Evolutionary conservation across 2,113 vertebrate species (phyloP).

Genomic region (Grammomys dolichurus): DNA sequence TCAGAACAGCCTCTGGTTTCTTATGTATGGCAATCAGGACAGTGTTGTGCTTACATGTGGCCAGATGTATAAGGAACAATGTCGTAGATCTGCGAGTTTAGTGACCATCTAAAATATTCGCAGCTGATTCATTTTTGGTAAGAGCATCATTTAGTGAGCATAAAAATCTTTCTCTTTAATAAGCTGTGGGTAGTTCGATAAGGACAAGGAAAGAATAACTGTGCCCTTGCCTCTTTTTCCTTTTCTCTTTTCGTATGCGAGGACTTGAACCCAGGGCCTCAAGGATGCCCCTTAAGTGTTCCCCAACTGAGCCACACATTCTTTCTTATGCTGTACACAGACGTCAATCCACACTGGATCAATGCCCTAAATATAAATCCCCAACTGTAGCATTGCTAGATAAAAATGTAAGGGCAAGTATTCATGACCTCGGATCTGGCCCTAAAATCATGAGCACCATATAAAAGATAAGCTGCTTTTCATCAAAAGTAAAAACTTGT

Average conservation of each 20-base stretch:
- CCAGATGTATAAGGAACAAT: background rate
- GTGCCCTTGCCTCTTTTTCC: background rate
- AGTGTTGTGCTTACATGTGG: background rate
- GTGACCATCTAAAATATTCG: background rate
- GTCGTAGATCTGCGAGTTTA: background rate
- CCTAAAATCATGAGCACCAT: background rate
- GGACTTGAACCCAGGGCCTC: background rate
- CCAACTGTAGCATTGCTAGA: constrained; percentile 9
- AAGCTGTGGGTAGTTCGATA: background rate
- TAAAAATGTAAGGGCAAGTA: background rate
- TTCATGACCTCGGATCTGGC: constrained; percentile 9
- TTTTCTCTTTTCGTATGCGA: background rate
- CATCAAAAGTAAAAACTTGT: constrained; percentile 38
- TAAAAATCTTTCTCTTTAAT: background rate
- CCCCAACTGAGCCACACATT: background rate
- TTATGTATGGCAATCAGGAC: background rate
- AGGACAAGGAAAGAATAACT: background rate
- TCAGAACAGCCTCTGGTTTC: background rate
- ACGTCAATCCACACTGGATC: background rate
- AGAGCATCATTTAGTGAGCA: background rate
- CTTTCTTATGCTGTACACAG: background rate
- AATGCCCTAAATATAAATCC: background rate
- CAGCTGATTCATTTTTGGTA: background rate
- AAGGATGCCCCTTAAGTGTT: background rate
- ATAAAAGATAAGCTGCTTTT: constrained; percentile 16